phyloP scores from a whole-genome alignment of 2,113 vertebrate genomes.

The Prochilodus magdalenae region DNA sequence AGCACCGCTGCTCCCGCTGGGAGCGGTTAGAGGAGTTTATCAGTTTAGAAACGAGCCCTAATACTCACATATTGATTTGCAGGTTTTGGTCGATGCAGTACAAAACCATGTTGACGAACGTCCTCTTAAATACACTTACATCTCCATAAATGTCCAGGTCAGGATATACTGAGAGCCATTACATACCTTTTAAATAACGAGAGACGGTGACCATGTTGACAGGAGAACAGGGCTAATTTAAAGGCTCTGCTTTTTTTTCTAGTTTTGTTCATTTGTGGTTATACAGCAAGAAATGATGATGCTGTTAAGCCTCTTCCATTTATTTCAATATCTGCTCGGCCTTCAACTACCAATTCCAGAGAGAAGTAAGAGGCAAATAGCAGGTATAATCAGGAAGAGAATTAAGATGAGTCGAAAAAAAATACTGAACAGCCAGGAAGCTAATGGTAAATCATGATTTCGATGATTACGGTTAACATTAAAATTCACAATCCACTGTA shows the following conservation, averaged over 20 bases:
- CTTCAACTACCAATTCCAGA: background rate
- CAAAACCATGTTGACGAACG: slow-evolving; percentile 27
- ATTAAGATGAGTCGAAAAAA: background rate
- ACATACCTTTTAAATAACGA: background rate
- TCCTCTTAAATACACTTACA: slow-evolving; percentile 20
- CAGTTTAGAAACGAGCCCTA: slow-evolving; percentile 54
- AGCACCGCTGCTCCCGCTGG: slow-evolving; percentile 9
- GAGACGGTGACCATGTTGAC: background rate
- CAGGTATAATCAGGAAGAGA: too few species aligned
- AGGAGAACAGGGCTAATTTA: background rate
- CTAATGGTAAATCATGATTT: too few species aligned
- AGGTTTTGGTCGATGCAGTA: slow-evolving; percentile 34
- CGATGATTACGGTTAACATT: too few species aligned
- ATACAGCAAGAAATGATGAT: too few species aligned
- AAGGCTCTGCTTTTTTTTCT: background rate
- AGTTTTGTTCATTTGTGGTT: too few species aligned
- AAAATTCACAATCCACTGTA: too few species aligned
- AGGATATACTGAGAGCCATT: slow-evolving; percentile 9
- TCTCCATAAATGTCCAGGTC: slow-evolving; percentile 19
- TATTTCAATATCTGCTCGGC: background rate
- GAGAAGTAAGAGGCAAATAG: too few species aligned
- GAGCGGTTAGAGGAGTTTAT: slow-evolving; percentile 47
- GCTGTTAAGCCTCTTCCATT: background rate
- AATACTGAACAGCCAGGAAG: too few species aligned
- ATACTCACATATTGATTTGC: slow-evolving; percentile 58